Evolutionary conservation across 2,888 invertebrate genomes (phyloP), one percentile per base, ranked within the genome.

Genomic region (Leptogaster cylindrica): DNA sequence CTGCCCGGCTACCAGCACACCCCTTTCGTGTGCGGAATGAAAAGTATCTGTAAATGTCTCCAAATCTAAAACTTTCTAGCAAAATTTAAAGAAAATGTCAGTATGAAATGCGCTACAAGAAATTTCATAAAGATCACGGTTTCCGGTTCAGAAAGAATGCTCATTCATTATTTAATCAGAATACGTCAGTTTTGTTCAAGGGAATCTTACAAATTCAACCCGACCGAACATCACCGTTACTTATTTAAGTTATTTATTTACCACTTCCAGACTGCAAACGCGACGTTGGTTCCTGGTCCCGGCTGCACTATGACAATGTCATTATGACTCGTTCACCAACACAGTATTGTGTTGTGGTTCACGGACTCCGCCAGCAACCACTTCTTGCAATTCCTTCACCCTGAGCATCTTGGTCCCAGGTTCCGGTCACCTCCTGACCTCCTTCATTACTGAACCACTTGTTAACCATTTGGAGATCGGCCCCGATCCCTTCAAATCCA

Each of bases 401-500:
- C 18, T 50, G n/a, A 28, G 27, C 12, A 16, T 33, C 55, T 12
- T n/a, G 36, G 16, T 61, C 18, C 51, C 16, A 28, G 44, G 14
- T 61, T 28, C 28, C 61, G 44, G 61, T 61, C 61, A 61, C 33
- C 14, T 23, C 31, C 44, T 41, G 44, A 61, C 61, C 61, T 61
- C n/a, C n/a, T n/a, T n/a, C n/a, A 61, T 61, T 61, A 44, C 28
- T 44, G 27, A 12, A 44, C 61, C 41, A 61, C 61, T 61, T 61
- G 61, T 61, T 61, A 61, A 61, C 61, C 61, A 61, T 44, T 44
- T 61, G 16, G 27, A 8, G 61, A 44, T 61, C 44, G n/a, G n/a
- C n/a, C n/a, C n/a, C n/a, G n/a, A n/a, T n/a, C n/a, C n/a, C n/a
- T n/a, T n/a, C n/a, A n/a, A 61, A 61, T 44, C 61, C 44, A 23